Conservation (phyloP, 2,888 invertebrate genomes). For the Micropterix aruncella region DNA sequence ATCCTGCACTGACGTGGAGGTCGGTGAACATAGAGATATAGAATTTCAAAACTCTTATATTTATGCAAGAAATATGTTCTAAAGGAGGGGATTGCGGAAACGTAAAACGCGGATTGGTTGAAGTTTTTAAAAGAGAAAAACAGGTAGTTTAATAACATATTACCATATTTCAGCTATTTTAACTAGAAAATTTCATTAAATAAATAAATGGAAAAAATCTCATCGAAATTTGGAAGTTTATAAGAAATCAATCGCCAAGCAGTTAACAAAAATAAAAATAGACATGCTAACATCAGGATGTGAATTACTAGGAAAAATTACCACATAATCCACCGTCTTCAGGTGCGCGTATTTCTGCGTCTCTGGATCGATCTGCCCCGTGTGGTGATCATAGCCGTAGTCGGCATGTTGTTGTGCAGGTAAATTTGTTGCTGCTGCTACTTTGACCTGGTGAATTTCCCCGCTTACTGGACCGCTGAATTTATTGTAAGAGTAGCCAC, state of each 20-base stretch:
- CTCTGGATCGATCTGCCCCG: slow-evolving; percentile 31
- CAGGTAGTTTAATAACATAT: too few species aligned
- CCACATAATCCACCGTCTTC: slow-evolving; percentile 51
- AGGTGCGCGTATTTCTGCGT: slow-evolving; percentile 35
- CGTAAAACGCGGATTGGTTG: too few species aligned
- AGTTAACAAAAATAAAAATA: slow-evolving; percentile 3
- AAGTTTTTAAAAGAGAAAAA: too few species aligned
- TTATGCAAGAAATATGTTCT: too few species aligned
- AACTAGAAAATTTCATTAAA: too few species aligned
- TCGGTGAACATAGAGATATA: too few species aligned
- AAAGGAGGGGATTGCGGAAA: too few species aligned
- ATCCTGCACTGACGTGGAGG: too few species aligned
- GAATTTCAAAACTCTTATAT: too few species aligned
- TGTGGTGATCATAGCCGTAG: slow-evolving; percentile 34
- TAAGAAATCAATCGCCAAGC: background rate
- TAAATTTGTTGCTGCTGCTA: slow-evolving; percentile 30
- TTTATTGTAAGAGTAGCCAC: slow-evolving; percentile 55
- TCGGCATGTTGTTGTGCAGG: slow-evolving; percentile 34
- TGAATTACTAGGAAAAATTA: slow-evolving; percentile 25
- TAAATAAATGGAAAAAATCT: too few species aligned
- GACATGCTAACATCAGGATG: too few species aligned
- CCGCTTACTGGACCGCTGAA: slow-evolving; percentile 66
- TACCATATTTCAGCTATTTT: too few species aligned
- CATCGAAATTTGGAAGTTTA: background rate
- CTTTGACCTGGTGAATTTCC: slow-evolving; percentile 39